Percentiles rank a stretch among this genome's conserved stretches.
Evolutionary conservation across 2,888 invertebrate genomes (phyloP).

Genomic region (Ectobius pallidus): DNA sequence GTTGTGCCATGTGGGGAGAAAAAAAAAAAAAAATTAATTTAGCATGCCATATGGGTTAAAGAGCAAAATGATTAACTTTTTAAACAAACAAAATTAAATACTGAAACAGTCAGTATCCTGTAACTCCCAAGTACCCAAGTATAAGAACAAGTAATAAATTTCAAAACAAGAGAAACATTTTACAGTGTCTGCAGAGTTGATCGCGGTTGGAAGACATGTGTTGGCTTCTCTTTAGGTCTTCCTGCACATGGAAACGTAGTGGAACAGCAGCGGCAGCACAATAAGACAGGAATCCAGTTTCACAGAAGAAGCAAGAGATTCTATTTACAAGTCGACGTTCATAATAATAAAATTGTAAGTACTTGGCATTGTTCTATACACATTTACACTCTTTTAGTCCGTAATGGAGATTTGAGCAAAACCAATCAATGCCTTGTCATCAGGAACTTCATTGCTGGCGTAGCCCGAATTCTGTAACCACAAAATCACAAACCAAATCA

Average conservation of each 20-base stretch:
- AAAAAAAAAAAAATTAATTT: too few species aligned
- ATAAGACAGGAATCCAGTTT: not conserved
- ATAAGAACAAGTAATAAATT: too few species aligned
- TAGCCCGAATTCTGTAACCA: conserved; percentile 68
- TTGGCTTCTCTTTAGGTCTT: too few species aligned
- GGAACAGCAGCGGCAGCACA: not conserved
- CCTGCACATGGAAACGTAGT: not conserved
- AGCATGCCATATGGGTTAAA: too few species aligned
- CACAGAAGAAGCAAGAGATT: conserved; percentile 15
- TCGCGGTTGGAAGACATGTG: too few species aligned
- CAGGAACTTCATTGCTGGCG: conserved; percentile 79
- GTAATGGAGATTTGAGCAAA: conserved; percentile 97
- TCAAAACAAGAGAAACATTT: too few species aligned
- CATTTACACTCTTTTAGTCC: conserved; percentile 69
- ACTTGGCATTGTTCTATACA: conserved; percentile 32
- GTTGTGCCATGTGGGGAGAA: too few species aligned
- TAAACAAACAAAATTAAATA: too few species aligned
- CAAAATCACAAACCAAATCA: conserved; percentile 46
- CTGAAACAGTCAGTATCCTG: too few species aligned
- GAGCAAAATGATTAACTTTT: too few species aligned
- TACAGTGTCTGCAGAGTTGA: too few species aligned
- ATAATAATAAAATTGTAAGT: conserved; percentile 32
- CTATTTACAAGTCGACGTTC: not conserved
- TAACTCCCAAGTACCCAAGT: too few species aligned
- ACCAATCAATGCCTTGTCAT: conserved; percentile 94